These are phyloP conservation scores for Ptychadena robeensis DNA, from an alignment of 2,797 vertebrate species.

Conservation along the genomic window DNA sequence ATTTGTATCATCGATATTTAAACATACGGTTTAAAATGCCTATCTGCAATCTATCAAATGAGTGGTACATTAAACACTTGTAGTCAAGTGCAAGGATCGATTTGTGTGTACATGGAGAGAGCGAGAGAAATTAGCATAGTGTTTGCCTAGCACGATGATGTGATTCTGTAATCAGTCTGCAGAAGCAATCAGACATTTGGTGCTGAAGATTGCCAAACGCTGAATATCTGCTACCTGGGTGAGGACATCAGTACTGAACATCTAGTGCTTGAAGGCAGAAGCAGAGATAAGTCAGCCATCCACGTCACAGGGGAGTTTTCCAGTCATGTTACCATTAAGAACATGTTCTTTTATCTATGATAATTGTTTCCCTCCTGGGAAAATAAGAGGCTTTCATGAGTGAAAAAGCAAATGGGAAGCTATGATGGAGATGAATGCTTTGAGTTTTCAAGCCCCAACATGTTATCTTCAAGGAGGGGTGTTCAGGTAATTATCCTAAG, in stretches of 20 bases:
- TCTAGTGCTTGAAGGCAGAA: slow-evolving; percentile 31
- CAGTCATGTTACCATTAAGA: slow-evolving; percentile 34
- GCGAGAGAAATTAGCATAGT: no score
- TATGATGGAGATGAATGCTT: slow-evolving; percentile 32
- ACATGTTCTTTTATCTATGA: slow-evolving; percentile 44
- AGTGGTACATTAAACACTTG: no score
- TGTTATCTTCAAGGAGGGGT: slow-evolving; percentile 55
- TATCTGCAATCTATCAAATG: no score
- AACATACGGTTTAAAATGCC: no score
- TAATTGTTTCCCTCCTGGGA: slow-evolving; percentile 38
- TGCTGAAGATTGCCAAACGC: slow-evolving; percentile 1
- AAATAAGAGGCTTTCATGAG: slow-evolving; percentile 2
- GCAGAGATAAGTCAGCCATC: slow-evolving; percentile 11
- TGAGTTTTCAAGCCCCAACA: slow-evolving; percentile 33
- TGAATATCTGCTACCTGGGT: background rate
- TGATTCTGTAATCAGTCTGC: background rate
- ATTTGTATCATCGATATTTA: no score
- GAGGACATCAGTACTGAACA: slow-evolving; percentile 22
- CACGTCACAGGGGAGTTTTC: slow-evolving; percentile 22
- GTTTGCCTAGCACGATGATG: no score
- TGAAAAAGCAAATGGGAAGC: slow-evolving; percentile 32
- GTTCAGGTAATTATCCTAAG: slow-evolving; percentile 39
- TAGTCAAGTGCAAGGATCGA: no score
- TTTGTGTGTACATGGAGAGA: no score
- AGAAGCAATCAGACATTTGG: background rate